Base-by-base conservation (phyloP, 2,797 vertebrate species). In the Rhinichthys osculus region DNA sequence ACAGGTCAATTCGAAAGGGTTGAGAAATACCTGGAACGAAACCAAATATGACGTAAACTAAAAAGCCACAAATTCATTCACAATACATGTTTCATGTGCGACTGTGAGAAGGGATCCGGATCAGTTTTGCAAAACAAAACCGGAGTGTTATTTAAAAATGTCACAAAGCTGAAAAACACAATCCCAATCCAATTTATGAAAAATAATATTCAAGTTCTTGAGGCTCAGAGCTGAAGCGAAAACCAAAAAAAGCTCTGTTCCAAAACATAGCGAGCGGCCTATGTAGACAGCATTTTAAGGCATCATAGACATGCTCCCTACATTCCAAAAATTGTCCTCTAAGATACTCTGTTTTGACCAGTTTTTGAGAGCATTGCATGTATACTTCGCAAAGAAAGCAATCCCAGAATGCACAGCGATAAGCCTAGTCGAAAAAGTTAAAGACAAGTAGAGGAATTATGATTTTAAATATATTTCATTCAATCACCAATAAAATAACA, bases 1-100 rank as follows among this genome's bases (percentile, higher is more conserved):
- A 97, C 88, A 97, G 47, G 82, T 97, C 96, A 88, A 97, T 97
- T 84, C 95, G 95, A 44, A 96, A 96, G 57, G 97, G 97, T 89
- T 96, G 96, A 23, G 95, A 91, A 64, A 97, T 93, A 70, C 97
- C 96, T 97, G 86, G 8, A 78, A 47, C 10, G 3, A 84, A 35
- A 62, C 1, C 47, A 44, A 42, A 30, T 7, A 27, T 21, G 1
- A 80, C 2, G 1, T 10, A 30, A 40, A 78, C 9, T 59, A 14
- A 42, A 59, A 27, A 57, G 40, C 21, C 10, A 1, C 9, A n/a
- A 11, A 59, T 40, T 54, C 14, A n/a, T 54, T 54, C 2, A 6
- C 66, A 8, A 54, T 19, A 7, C 33, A 47, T 21, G 62, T 40
- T 81, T n/a, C 14, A 81, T n/a, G 16, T 19, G 40, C 4, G 10